Evolutionary conservation across 2,113 vertebrate species (phyloP).

Genomic region (Physeter macrocephalus): DNA sequence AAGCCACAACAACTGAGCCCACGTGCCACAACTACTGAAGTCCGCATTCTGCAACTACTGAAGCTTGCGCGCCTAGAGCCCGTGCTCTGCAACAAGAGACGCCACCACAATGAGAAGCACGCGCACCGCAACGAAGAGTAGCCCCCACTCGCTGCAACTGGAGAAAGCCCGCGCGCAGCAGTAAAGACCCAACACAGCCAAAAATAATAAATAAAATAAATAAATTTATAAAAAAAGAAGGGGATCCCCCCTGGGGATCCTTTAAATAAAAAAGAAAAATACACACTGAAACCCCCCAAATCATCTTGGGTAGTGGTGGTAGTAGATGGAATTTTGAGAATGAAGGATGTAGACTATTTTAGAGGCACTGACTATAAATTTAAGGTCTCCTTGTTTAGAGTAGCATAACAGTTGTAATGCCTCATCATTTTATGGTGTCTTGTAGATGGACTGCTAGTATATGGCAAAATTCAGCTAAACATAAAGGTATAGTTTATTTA

Average conservation of each 20-base stretch:
- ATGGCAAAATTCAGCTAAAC: neutral
- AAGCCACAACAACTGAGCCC: too few relatives aligned
- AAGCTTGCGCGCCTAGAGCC: too few relatives aligned
- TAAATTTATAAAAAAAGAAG: too few relatives aligned
- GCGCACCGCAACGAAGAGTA: too few relatives aligned
- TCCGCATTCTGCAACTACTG: too few relatives aligned
- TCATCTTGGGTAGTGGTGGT: neutral
- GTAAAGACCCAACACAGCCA: too few relatives aligned
- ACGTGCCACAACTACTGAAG: too few relatives aligned
- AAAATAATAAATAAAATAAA: neutral
- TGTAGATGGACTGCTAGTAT: neutral
- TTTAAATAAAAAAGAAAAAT: neutral
- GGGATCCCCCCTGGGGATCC: too few relatives aligned
- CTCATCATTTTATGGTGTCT: neutral
- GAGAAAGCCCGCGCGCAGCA: too few relatives aligned
- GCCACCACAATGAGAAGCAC: too few relatives aligned
- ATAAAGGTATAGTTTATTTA: neutral
- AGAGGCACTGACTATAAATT: neutral
- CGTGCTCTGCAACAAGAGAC: too few relatives aligned
- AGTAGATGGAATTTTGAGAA: neutral
- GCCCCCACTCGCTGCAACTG: too few relatives aligned
- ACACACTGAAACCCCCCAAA: rapidly evolving
- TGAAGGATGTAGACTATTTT: neutral
- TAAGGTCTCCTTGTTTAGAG: neutral
- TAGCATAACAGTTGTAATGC: neutral